Evolutionary conservation across 2,113 vertebrate species (phyloP).

Genomic region (Ictalurus furcatus): DNA sequence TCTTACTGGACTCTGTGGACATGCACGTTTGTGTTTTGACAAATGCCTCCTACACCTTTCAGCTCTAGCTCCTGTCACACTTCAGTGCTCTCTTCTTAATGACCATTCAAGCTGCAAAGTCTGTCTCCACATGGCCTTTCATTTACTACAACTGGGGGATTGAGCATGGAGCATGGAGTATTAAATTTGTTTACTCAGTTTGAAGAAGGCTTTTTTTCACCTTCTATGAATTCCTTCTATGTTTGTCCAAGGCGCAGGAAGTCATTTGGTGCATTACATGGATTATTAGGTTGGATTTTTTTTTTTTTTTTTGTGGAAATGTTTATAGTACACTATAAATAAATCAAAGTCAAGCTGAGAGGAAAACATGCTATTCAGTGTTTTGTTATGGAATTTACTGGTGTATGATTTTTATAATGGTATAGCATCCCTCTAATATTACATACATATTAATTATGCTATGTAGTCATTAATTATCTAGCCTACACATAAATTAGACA

Average conservation of each 20-base stretch:
- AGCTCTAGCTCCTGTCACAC: slow-evolving; percentile 41
- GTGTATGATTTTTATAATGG: background rate
- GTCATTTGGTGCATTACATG: slow-evolving; percentile 14
- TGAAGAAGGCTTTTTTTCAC: slow-evolving; percentile 8
- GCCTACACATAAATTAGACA: background rate
- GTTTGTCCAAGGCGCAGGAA: slow-evolving; percentile 30
- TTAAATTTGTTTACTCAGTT: slow-evolving; percentile 43
- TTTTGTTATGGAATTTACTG: background rate
- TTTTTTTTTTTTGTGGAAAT: background rate
- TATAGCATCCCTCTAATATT: background rate
- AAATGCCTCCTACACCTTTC: slow-evolving; percentile 34
- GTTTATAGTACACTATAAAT: background rate
- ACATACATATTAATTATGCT: background rate
- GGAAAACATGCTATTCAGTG: background rate
- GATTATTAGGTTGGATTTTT: background rate
- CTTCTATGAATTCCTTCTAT: slow-evolving; percentile 22
- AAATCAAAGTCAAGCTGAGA: background rate
- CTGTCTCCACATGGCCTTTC: slow-evolving; percentile 26
- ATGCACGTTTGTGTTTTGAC: slow-evolving; percentile 27
- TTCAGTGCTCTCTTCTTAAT: slow-evolving; percentile 39
- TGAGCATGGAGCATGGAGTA: slow-evolving; percentile 19
- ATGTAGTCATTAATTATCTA: background rate
- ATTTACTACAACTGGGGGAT: slow-evolving; percentile 22
- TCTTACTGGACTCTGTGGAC: slow-evolving; percentile 31
- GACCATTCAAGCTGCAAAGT: slow-evolving; percentile 37